These are phyloP conservation scores for Diarsia rubi DNA, from an alignment of 2,888 invertebrate genomes.

Conservation along the genomic window DNA sequence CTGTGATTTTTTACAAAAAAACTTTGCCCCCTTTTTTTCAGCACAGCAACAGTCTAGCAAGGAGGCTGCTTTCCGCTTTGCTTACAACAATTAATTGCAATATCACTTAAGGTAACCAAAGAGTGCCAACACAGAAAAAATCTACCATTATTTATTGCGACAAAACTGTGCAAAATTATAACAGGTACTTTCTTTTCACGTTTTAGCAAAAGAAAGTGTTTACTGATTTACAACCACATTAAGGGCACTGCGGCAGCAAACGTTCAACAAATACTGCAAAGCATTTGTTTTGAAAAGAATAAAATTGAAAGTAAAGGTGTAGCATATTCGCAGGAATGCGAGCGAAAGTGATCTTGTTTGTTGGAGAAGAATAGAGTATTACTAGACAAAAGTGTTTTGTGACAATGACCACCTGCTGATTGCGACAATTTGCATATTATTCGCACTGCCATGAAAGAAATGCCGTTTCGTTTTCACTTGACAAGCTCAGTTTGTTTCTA, in stretches of 20 bases:
- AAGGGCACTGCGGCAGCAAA: slow-evolving; percentile 78
- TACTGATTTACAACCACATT: slow-evolving; percentile 85
- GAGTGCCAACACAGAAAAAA: slow-evolving; percentile 58
- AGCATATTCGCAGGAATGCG: slow-evolving; percentile 79
- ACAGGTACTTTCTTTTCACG: slow-evolving; percentile 82
- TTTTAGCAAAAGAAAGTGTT: slow-evolving; percentile 81
- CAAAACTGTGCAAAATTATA: slow-evolving; percentile 79
- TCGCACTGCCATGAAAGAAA: slow-evolving; percentile 76
- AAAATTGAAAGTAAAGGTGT: slow-evolving; percentile 82
- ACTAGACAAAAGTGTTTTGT: slow-evolving; percentile 71
- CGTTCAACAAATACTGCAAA: slow-evolving; percentile 78
- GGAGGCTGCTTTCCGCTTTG: slow-evolving; percentile 46
- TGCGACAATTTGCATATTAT: slow-evolving; percentile 86
- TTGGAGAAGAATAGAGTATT: slow-evolving; percentile 63
- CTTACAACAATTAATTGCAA: slow-evolving; percentile 61
- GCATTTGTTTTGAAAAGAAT: slow-evolving; percentile 56
- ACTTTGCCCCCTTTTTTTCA: slow-evolving; percentile 10
- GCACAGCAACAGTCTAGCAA: slow-evolving; percentile 1
- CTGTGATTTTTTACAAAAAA: slow-evolving; percentile 20
- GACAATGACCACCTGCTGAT: slow-evolving; percentile 87
- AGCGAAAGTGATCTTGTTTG: slow-evolving; percentile 84
- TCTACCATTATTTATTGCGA: slow-evolving; percentile 58
- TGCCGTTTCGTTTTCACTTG: slow-evolving; percentile 81
- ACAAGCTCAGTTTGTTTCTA: slow-evolving; percentile 75
- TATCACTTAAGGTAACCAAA: slow-evolving; percentile 62